Evolutionary conservation across 2,888 invertebrate species (phyloP).

Genomic region (Psococerastis gibbosa): DNA sequence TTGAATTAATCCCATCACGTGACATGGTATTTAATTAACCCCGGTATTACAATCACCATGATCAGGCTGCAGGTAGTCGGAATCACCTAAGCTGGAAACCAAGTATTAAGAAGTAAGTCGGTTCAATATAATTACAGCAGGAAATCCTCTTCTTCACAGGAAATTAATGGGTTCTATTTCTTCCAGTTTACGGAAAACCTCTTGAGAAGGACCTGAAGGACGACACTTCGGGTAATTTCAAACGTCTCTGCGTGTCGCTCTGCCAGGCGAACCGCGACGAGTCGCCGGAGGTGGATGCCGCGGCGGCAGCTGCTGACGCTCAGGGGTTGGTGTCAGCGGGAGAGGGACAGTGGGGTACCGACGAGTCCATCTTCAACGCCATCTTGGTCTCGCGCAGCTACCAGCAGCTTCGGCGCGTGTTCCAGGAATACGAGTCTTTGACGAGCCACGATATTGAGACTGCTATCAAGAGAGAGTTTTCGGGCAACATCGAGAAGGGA

Average conservation of each 20-base stretch:
- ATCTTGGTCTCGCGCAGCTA: slow-evolving; percentile 75
- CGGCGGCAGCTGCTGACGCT: slow-evolving; percentile 63
- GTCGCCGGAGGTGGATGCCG: slow-evolving; percentile 65
- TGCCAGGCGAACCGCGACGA: slow-evolving; percentile 73
- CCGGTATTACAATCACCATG: too few relatives aligned
- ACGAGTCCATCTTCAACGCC: slow-evolving; percentile 72
- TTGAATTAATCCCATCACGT: too few relatives aligned
- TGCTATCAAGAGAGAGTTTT: slow-evolving; percentile 73
- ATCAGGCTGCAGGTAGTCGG: too few relatives aligned
- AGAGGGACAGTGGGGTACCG: slow-evolving; percentile 76
- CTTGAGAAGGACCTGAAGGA: slow-evolving; percentile 74
- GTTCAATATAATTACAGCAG: slow-evolving; percentile 9
- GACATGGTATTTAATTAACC: too few relatives aligned
- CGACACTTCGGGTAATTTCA: slow-evolving; percentile 92
- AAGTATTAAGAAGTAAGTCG: too few relatives aligned
- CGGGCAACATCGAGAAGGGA: slow-evolving; percentile 69
- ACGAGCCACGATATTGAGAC: slow-evolving; percentile 69
- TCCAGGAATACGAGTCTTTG: slow-evolving; percentile 65
- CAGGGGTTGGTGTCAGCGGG: slow-evolving; percentile 54
- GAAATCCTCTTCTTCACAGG: neutral
- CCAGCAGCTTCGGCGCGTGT: slow-evolving; percentile 69
- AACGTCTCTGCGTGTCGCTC: slow-evolving; percentile 71
- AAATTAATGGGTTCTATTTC: slow-evolving; percentile 15
- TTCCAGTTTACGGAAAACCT: slow-evolving; percentile 56
- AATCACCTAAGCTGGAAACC: neutral